Evolutionary conservation across 2,113 vertebrate genomes (phyloP).

Genomic region (Plotosus lineatus): DNA sequence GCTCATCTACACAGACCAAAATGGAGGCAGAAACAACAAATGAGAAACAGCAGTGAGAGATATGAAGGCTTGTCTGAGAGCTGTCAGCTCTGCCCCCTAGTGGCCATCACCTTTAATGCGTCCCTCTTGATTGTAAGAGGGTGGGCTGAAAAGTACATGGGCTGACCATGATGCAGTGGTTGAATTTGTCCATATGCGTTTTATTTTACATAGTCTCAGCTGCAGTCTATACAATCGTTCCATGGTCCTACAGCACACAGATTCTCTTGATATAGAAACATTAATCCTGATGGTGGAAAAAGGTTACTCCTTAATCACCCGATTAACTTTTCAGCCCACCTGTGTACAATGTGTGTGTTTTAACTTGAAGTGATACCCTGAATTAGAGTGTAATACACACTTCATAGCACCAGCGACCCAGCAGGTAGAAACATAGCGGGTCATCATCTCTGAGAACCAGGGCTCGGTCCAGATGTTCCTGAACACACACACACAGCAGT

Average conservation of each 20-base stretch:
- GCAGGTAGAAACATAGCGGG: constrained; percentile 70
- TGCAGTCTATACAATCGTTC: too few species aligned
- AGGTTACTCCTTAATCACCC: too few species aligned
- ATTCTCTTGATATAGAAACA: too few species aligned
- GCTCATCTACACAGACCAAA: constrained; percentile 77
- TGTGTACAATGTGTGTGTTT: too few species aligned
- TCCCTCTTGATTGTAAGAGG: neutral
- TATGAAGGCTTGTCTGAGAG: neutral
- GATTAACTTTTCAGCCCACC: too few species aligned
- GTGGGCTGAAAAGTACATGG: too few species aligned
- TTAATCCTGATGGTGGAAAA: too few species aligned
- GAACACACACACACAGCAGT: constrained; percentile 54
- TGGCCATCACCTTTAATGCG: neutral
- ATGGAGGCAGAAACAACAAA: neutral
- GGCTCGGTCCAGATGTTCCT: constrained; percentile 73
- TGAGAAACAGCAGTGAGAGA: neutral
- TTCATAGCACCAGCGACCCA: constrained; percentile 75
- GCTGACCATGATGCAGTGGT: too few species aligned
- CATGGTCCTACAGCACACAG: too few species aligned
- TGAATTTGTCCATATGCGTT: too few species aligned
- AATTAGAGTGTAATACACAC: constrained; percentile 52
- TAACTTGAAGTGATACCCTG: too few species aligned
- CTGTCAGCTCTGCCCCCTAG: neutral
- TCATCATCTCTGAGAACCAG: constrained; percentile 66
- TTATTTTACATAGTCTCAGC: too few species aligned